phyloP scores from a whole-genome alignment of 2,797 vertebrate genomes.

The Tinamus major region DNA sequence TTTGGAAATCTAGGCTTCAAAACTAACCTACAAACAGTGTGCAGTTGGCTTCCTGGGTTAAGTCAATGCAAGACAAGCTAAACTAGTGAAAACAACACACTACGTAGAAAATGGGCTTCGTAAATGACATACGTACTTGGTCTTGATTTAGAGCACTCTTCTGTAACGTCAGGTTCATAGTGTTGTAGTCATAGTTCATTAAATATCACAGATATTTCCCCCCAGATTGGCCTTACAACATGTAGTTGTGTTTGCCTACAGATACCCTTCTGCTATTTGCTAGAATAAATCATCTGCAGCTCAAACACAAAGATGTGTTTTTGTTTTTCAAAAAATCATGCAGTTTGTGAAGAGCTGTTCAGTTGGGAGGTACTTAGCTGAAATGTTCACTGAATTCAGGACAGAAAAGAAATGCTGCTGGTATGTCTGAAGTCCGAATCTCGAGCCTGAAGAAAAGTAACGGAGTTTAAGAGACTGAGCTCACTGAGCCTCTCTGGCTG shows the following conservation, averaged over 20 bases:
- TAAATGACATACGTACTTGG: neutral
- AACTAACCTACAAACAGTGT: neutral
- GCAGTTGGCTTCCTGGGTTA: neutral
- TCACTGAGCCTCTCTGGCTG: neutral
- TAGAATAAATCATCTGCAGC: conserved; percentile 6
- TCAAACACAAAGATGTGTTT: neutral
- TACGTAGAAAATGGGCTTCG: neutral
- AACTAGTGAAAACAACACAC: neutral
- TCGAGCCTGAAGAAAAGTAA: neutral
- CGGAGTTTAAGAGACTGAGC: neutral
- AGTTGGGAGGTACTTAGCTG: conserved; percentile 27
- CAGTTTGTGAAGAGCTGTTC: conserved; percentile 15
- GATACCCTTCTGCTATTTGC: conserved; percentile 22
- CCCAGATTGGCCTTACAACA: neutral
- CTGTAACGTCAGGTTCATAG: neutral
- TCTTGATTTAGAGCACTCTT: neutral
- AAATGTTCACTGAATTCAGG: conserved; percentile 15
- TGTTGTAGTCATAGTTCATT: neutral
- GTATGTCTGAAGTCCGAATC: neutral
- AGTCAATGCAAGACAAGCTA: neutral
- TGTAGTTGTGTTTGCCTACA: neutral
- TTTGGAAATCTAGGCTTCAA: neutral
- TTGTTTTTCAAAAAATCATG: neutral
- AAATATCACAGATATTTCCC: neutral
- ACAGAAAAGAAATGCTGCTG: neutral